Percentiles rank a stretch among this genome's conserved stretches.
These are phyloP conservation scores for Drosophila biarmipes DNA, from an alignment of 1,140 invertebrate species.

Conservation along the genomic window DNA sequence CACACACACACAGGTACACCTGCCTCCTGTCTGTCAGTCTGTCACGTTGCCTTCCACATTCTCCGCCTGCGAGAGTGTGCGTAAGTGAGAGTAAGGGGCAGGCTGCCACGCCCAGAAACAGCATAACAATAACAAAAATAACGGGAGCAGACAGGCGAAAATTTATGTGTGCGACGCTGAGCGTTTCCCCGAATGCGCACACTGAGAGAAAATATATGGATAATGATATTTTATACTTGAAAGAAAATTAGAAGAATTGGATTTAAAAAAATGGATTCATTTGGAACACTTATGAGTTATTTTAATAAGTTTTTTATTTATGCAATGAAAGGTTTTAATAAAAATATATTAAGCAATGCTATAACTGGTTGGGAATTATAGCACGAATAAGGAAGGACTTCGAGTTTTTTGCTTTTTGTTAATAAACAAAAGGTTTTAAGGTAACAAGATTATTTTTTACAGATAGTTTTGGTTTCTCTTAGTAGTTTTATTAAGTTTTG, in stretches of 20 bases:
- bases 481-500: too few relatives aligned
- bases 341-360: too few relatives aligned
- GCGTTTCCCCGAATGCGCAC: constrained; percentile 1
- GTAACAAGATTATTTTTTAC: too few relatives aligned
- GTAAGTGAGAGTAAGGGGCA: constrained; percentile 4
- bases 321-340: too few relatives aligned
- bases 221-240: not conserved
- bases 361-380: too few relatives aligned
- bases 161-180: constrained; percentile 46
- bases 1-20: constrained; percentile 10
- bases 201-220: not conserved
- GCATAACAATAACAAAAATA: constrained; percentile 49
- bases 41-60: constrained; percentile 61
- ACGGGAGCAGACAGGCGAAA: constrained; percentile 33
- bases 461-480: too few relatives aligned
- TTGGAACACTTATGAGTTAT: too few relatives aligned
- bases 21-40: constrained; percentile 52
- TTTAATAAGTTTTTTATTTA: too few relatives aligned
- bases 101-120: constrained; percentile 63
- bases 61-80: constrained; percentile 29
- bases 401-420: too few relatives aligned
- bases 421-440: too few relatives aligned
- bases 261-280: too few relatives aligned
- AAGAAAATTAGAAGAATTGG: not conserved
- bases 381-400: too few relatives aligned